Evolutionary conservation across 2,888 invertebrate genomes (phyloP), one percentile per base, ranked within the genome.

Genomic region (Nectonema munidae): DNA sequence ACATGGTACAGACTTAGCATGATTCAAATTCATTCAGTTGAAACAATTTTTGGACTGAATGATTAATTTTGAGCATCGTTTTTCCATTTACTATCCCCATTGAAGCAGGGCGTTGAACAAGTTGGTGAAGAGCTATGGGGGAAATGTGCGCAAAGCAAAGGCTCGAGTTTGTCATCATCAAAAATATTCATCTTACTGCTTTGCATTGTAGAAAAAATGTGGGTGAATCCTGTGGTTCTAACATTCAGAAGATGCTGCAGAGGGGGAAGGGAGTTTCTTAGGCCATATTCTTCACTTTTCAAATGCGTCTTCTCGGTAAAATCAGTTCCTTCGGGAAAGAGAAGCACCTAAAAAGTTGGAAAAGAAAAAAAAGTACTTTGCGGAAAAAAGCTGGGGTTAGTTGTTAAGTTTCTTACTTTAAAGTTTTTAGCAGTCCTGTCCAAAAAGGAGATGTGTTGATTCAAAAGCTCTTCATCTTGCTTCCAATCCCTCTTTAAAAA

Each of bases 251-350:
- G 69, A 49, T 68, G 66, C n/a, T 67, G 60, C 50, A 71, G 75
- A 37, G 55, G 54, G 43, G 57, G 46, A 16, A 74, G 56, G 44
- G 64, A 61, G 50, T 68, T 62, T 43, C 63, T 62, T 14, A 56
- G 55, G 1, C 76, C 76, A 53, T 65, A 75, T 44, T 57, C 58
- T 47, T 71, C 64, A 45, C 74, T 74, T 29, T 65, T 65, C 15
- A 52, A 57, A 45, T 65, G 65, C 38, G 71, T 72, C 15, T 60
- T 58, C 16, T 60, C 57, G 21, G 71, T 71, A 41, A 75, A 58
- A 52, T 79, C 74, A 0, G 77, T 77, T 11, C 77, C 77, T 57
- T 77, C 77, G 0, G 77, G 77, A 49, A 69, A 68, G 44, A 79
- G 59, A 21, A 79, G 57, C 33, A 79, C 53, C 56, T 73, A 63